phyloP scores from a whole-genome alignment of 1,140 invertebrate genomes.

The Saxidomus purpurata region DNA sequence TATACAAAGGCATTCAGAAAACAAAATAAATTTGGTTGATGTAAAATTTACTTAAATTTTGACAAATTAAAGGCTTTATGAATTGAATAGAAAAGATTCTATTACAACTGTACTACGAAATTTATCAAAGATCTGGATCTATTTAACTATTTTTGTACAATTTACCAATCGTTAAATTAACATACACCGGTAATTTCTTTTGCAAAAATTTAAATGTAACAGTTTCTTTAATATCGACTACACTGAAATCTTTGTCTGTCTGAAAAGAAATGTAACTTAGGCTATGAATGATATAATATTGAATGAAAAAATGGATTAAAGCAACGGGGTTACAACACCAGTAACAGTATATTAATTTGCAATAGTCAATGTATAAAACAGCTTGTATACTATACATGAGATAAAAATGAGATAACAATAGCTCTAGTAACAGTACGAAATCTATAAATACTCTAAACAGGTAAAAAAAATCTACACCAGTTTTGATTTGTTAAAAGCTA shows the following conservation, averaged over 20 bases:
- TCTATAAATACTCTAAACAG: constrained; percentile 26
- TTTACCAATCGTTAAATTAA: no score
- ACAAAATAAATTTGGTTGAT: no score
- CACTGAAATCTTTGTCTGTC: neutral
- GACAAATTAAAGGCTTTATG: no score
- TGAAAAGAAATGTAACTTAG: neutral
- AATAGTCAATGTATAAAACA: constrained; percentile 30
- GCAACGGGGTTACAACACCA: neutral
- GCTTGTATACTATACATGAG: neutral
- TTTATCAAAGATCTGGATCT: no score
- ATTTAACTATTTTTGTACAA: no score
- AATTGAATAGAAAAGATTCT: no score
- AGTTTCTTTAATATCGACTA: no score
- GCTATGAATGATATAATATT: neutral
- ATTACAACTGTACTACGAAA: no score
- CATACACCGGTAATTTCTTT: no score
- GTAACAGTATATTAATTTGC: neutral
- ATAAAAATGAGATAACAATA: neutral
- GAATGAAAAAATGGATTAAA: neutral
- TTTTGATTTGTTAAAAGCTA: constrained; percentile 10
- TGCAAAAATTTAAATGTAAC: no score
- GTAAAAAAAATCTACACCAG: constrained; percentile 18
- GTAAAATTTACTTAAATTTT: no score
- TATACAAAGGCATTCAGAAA: no score
- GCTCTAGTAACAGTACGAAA: constrained; percentile 11